Conservation (phyloP, 2,888 invertebrate genomes). For the Drosophila nr. fundita region DNA sequence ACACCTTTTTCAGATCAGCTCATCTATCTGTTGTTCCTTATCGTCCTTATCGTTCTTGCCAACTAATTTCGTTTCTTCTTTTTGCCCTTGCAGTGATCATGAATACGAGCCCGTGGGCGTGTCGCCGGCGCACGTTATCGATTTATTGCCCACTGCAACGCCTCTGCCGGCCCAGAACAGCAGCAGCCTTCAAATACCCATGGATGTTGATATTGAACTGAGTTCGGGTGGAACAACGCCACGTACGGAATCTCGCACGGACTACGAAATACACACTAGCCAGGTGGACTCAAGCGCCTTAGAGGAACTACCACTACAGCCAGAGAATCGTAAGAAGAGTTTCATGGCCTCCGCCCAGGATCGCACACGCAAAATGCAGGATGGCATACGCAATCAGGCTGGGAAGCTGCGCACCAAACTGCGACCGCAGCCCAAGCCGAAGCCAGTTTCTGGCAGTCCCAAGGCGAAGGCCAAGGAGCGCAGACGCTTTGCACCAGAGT, state of each 20-base stretch:
- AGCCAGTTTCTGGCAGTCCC: conserved; percentile 81
- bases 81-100: conserved; percentile 91
- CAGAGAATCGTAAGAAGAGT: conserved; percentile 86
- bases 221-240: conserved; percentile 86
- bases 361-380: conserved; percentile 87
- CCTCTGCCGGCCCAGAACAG: conserved; percentile 34
- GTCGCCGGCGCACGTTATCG: conserved; percentile 83
- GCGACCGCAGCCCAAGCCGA: conserved; percentile 84
- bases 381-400: conserved; percentile 89
- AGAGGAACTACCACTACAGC: conserved; percentile 88
- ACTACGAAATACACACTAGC: conserved; percentile 89
- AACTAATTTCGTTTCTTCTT: neutral
- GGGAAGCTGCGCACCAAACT: conserved; percentile 90
- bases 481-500: conserved; percentile 83
- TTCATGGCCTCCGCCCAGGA: conserved; percentile 86
- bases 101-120: conserved; percentile 96
- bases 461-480: conserved; percentile 82
- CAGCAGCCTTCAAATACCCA: conserved; percentile 51
- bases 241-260: conserved; percentile 87
- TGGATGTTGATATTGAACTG: conserved; percentile 84
- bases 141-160: conserved; percentile 62
- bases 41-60: neutral
- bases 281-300: conserved; percentile 89
- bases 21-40: conserved; percentile 20
- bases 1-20: conserved; percentile 7